Base-by-base conservation (phyloP, 1,140 invertebrate species). In the Leptinotarsa lineolata region DNA sequence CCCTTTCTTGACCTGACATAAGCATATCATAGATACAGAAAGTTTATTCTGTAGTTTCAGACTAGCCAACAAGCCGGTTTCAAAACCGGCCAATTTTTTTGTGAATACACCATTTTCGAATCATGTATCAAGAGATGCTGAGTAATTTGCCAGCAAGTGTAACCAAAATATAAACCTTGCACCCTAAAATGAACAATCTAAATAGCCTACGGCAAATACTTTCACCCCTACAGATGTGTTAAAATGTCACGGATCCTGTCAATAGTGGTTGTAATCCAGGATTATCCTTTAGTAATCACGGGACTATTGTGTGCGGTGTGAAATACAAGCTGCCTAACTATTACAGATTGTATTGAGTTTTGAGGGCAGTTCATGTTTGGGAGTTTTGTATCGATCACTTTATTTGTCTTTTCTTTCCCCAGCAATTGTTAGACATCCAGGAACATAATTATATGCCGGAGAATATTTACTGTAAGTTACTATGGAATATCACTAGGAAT, bases 241-340 rank as follows among this genome's bases (percentile, higher is more conserved):
- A 54, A 74, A 74, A 74, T 73, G 77, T 78, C 75, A 77, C 69
- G 68, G 70, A 78, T 79, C 77, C 77, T 81, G 81, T 81, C 81
- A 81, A 81, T 81, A 78, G 80, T 77, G 75, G 74, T 39, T 76
- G 76, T 80, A 81, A 81, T 76, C 81, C 76, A 18, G 80, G 81
- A 83, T 83, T 81, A 83, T 83, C 81, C 80, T 75, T 74, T 68
- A 67, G 79, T 80, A 83, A 83, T 83, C 81, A 83, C 79, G 72
- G 76, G 77, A 65, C 80, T 74, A 83, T 83, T 83, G 81, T 83
- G 71, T 76, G 74, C 68, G 80, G 81, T 83, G 81, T 81, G 81
- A 83, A 83, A 77, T 72, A 73, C 73, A 77, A 73, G 76, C 71
- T 77, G 76, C 72, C 72, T 16, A 15, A 68, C 66, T 39, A 68